A percentile compares a stretch with the other conserved stretches of the same genome.
These are phyloP conservation scores for Porites cylindrica DNA, from an alignment of 92 coral and sea anemone species.

Conservation along the genomic window DNA sequence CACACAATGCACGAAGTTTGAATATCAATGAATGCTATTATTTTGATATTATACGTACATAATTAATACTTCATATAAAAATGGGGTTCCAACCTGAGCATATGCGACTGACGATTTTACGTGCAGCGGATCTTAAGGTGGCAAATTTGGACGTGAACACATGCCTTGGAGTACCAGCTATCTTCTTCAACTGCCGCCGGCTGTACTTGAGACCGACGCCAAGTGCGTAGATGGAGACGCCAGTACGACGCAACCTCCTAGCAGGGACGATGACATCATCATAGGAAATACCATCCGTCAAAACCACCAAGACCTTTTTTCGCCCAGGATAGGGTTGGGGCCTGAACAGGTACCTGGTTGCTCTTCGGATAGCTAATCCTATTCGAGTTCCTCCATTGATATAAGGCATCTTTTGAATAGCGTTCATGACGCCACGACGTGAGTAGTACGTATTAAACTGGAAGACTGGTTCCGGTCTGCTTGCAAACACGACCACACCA, in stretches of 20 bases:
- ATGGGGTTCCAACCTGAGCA: slow-evolving; percentile 64
- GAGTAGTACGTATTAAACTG: slow-evolving; percentile 75
- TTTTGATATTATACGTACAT: too few relatives aligned
- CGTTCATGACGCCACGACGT: slow-evolving; percentile 71
- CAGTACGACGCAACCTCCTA: slow-evolving; percentile 71
- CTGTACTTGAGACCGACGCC: slow-evolving; percentile 88
- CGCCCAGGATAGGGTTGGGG: slow-evolving; percentile 34
- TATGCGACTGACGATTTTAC: slow-evolving; percentile 50
- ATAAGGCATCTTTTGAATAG: slow-evolving; percentile 79
- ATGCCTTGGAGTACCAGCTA: slow-evolving; percentile 78
- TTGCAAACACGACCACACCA: slow-evolving; percentile 83
- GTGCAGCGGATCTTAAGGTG: slow-evolving; percentile 58
- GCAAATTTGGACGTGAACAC: slow-evolving; percentile 81
- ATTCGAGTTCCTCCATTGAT: slow-evolving; percentile 90
- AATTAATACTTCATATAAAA: too few relatives aligned
- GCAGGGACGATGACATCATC: slow-evolving; percentile 76
- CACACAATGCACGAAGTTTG: too few relatives aligned
- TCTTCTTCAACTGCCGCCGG: slow-evolving; percentile 72
- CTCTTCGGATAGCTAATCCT: slow-evolving; percentile 87
- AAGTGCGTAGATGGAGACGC: slow-evolving; percentile 87
- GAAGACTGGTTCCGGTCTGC: slow-evolving; percentile 74
- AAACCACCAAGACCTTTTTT: slow-evolving; percentile 79
- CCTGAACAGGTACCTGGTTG: slow-evolving; percentile 66
- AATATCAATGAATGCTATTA: too few relatives aligned
- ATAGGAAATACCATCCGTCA: slow-evolving; percentile 83